Base-by-base conservation (phyloP, 2,888 invertebrate species). In the Ophonus ardosiacus region DNA sequence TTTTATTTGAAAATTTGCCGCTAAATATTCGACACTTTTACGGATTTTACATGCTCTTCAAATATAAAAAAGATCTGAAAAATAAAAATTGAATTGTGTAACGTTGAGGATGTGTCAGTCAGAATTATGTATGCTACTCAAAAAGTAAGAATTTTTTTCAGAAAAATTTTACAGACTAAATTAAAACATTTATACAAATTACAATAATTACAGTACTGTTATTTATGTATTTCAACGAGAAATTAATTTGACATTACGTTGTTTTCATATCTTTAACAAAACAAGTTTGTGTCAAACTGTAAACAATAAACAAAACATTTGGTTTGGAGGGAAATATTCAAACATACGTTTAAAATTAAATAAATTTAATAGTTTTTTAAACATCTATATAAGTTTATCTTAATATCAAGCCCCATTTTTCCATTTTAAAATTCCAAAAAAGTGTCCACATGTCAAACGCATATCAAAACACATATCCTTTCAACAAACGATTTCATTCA, bases 381-480 rank as follows among this genome's bases (percentile, higher is more conserved):
- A 40, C 5, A 1, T 18, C 38, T 38, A 68, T 68, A 43, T 43
- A 43, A 17, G 10, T n/a, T 40, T 71, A 17, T 31, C 31, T 31
- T 31, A 31, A 31, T 74, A 74, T 74, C 40, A 71, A 40, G 71
- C 24, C 56, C 56, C 15, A 15, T 18, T 51, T 74, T 68, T 68
- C n/a, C 21, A 21, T n/a, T 31, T 31, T 31, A 3, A 7, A 68
- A 31, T 7, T 68, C 8, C 40, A 83, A 86, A 86, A 86, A 86
- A 86, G 61, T 78, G 7, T 65, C 63, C n/a, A 15, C 17, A 63
- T 84, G 84, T 84, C 84, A 84, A 78, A 51, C 84, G 78, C 78
- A 78, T 24, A 84, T 84, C 84, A 84, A 84, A 84, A 84, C 78
- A 84, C 56, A 56, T 51, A 78, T 56, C 31, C 56, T 78, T 56